A percentile compares a stretch with the other conserved stretches of the same genome.
phyloP scores from a whole-genome alignment of 23 tunicate genomes.

The Halocynthia aurantium region DNA sequence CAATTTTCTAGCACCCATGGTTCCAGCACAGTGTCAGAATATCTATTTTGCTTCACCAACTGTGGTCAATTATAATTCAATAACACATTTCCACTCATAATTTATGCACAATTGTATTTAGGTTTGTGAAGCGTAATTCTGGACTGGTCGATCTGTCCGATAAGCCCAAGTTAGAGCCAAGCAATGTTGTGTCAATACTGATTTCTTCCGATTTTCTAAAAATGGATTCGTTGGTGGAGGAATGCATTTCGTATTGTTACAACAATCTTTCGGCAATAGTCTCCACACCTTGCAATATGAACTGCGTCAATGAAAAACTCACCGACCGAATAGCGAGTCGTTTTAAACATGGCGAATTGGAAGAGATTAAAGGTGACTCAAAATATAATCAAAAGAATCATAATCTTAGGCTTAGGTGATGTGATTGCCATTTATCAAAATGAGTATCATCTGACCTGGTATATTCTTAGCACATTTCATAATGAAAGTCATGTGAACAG shows the following conservation, averaged over 20 bases:
- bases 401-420: too few species aligned
- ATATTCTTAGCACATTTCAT: too few species aligned
- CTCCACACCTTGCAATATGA: slow-evolving; percentile 95
- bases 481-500: too few species aligned
- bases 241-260: slow-evolving; percentile 74
- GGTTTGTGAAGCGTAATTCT: slow-evolving; percentile 75
- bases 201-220: slow-evolving; percentile 93
- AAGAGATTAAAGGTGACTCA: slow-evolving; percentile 43
- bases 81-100: too few species aligned
- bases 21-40: too few species aligned
- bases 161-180: slow-evolving; percentile 73
- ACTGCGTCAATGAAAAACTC: slow-evolving; percentile 79
- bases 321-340: slow-evolving; percentile 52
- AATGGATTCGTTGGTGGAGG: slow-evolving; percentile 89
- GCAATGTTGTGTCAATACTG: slow-evolving; percentile 81
- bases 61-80: too few species aligned
- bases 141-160: slow-evolving; percentile 39
- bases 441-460: too few species aligned
- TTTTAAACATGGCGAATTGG: slow-evolving; percentile 69
- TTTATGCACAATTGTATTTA: background rate
- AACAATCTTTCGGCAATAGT: slow-evolving; percentile 73
- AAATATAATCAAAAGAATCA: too few species aligned
- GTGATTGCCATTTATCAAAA: too few species aligned
- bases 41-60: too few species aligned
- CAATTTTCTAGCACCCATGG: too few species aligned